phyloP scores from a whole-genome alignment of 30 jellyfish, hydroid and myxozoan genomes.

The Hydractinia symbiolongicarpus region DNA sequence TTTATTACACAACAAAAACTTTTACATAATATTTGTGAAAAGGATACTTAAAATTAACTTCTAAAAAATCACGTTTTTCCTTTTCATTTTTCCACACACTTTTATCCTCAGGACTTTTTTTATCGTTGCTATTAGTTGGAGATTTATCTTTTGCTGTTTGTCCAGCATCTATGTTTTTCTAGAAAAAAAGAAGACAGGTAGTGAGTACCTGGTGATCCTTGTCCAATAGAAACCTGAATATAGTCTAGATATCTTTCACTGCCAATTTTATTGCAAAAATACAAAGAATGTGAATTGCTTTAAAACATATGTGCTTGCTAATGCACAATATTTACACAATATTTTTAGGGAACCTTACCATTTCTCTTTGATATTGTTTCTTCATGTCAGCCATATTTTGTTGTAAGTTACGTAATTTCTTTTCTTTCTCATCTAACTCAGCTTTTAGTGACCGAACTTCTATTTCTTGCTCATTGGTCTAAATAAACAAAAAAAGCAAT shows the following conservation, averaged over 20 bases:
- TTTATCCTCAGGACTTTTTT: constrained; percentile 1
- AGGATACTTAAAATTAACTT: constrained; percentile 85
- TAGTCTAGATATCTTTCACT: background rate
- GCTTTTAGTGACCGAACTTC: constrained; percentile 68
- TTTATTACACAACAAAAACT: too few relatives aligned
- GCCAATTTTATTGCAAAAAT: background rate
- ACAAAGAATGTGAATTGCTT: too few relatives aligned
- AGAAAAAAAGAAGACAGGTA: background rate
- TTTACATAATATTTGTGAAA: background rate
- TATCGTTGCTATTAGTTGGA: background rate
- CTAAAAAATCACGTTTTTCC: constrained; percentile 44
- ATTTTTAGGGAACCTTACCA: constrained; percentile 22
- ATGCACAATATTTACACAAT: too few relatives aligned
- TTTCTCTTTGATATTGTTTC: constrained; percentile 67
- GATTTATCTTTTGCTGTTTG: constrained; percentile 5
- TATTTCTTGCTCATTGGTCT: constrained; percentile 38
- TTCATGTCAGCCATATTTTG: constrained; percentile 66
- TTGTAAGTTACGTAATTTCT: constrained; percentile 60
- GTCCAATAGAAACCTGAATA: too few relatives aligned
- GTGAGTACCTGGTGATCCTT: too few relatives aligned
- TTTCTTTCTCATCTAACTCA: constrained; percentile 56
- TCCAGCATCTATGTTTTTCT: constrained; percentile 3
- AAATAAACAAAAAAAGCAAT: background rate
- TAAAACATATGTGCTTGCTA: too few relatives aligned
- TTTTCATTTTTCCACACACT: background rate